A percentile compares a stretch with the other conserved stretches of the same genome.
These are phyloP conservation scores for Seriola aureovittata DNA, from an alignment of 2,113 vertebrate genomes.

Conservation along the genomic window DNA sequence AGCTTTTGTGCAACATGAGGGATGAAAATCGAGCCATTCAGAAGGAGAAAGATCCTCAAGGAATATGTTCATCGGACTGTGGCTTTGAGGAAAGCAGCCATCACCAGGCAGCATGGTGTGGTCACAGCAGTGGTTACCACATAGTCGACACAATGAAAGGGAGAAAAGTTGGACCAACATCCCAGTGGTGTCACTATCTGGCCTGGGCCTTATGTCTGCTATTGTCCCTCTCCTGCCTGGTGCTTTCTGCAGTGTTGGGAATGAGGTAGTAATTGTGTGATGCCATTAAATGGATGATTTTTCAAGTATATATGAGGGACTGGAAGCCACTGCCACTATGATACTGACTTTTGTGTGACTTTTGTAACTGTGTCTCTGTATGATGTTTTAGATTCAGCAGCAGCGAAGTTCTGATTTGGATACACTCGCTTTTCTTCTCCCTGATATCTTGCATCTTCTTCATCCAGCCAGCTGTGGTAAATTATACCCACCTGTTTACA, in stretches of 20 bases:
- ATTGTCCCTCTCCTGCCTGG: conserved; percentile 68
- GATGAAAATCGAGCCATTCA: background rate
- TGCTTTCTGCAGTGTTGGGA: conserved; percentile 79
- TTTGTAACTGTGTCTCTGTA: background rate
- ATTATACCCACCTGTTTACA: background rate
- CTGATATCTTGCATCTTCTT: conserved; percentile 83
- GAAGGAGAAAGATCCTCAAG: background rate
- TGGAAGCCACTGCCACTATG: no score
- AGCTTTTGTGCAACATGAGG: background rate
- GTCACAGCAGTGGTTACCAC: background rate
- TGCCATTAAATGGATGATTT: background rate
- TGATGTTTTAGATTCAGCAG: conserved; percentile 80
- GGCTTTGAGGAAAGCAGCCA: background rate
- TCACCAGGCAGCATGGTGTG: background rate
- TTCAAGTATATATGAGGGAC: background rate
- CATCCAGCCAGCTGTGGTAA: conserved; percentile 86
- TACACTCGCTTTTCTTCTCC: conserved; percentile 83
- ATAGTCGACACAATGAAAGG: background rate
- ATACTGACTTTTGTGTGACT: background rate
- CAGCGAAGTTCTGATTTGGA: conserved; percentile 80
- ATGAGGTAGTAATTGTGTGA: conserved; percentile 76
- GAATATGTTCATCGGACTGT: background rate
- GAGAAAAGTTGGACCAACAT: background rate
- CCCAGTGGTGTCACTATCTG: conserved; percentile 58
- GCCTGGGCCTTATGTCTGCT: conserved; percentile 81